Evolutionary conservation across 2,888 invertebrate genomes (phyloP).

Genomic region (Mesorhabditis sp.): DNA sequence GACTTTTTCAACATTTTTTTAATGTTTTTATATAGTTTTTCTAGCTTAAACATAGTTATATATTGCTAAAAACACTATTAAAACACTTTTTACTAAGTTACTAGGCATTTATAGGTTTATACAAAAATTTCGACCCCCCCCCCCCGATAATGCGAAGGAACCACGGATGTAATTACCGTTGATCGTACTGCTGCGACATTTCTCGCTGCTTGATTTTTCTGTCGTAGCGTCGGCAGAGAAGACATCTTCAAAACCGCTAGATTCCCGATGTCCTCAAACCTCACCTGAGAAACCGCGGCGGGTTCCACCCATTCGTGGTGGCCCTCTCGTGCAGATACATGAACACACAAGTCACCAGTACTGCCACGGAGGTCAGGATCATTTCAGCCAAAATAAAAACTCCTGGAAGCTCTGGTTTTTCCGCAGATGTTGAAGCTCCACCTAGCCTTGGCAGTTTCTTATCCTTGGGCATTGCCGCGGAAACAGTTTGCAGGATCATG

Average conservation of each 20-base stretch:
- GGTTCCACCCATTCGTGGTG: slow-evolving; percentile 1
- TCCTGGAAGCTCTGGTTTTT: not conserved
- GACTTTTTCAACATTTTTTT: no score
- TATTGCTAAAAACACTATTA: no score
- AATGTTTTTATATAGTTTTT: no score
- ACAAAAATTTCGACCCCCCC: no score
- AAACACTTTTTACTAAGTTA: no score
- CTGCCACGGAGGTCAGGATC: not conserved
- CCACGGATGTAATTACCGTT: not conserved
- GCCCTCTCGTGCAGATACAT: slow-evolving; percentile 1
- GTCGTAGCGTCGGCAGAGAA: not conserved
- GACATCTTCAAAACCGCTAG: not conserved
- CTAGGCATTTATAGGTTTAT: no score
- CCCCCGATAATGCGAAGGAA: no score
- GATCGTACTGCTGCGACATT: not conserved
- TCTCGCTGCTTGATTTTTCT: not conserved
- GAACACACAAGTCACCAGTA: not conserved
- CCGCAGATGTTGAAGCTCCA: not conserved
- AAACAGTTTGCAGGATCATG: not conserved
- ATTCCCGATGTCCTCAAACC: not conserved
- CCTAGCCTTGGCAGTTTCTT: not conserved
- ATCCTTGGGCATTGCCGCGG: slow-evolving; percentile 3
- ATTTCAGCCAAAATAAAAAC: not conserved
- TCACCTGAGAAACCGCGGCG: not conserved
- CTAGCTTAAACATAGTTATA: no score